Percentiles rank a stretch among this genome's conserved stretches.
Conservation (phyloP, 1,140 invertebrate genomes). For the Teleopsis dalmanni region DNA sequence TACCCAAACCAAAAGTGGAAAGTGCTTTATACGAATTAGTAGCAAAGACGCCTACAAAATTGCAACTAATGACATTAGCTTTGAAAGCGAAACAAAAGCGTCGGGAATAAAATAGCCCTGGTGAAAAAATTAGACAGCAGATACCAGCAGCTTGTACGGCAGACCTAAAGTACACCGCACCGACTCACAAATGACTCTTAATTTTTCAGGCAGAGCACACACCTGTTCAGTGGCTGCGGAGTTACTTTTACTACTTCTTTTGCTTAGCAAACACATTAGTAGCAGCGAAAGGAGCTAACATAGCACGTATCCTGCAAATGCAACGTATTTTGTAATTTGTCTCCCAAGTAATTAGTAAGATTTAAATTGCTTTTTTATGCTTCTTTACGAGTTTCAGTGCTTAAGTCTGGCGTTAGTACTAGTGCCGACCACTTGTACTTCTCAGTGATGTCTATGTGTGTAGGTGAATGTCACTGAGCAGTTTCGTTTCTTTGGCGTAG, state of each 20-base stretch:
- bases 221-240: constrained; percentile 14
- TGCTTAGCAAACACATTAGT: background rate
- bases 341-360: constrained; percentile 44
- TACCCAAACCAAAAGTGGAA: constrained; percentile 3
- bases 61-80: background rate
- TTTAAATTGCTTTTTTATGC: constrained; percentile 40
- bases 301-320: background rate
- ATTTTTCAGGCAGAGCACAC: constrained; percentile 25
- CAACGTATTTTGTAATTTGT: constrained; percentile 31
- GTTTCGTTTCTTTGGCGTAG: background rate
- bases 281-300: background rate
- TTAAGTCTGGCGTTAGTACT: too few species aligned
- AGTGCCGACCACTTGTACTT: background rate
- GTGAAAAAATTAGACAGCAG: too few species aligned
- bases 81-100: background rate
- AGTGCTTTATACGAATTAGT: background rate
- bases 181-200: constrained; percentile 31
- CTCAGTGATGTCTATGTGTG: background rate
- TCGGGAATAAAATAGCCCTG: too few species aligned
- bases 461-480: background rate
- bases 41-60: constrained; percentile 12
- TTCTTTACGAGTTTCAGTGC: too few species aligned
- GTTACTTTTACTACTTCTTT: background rate
- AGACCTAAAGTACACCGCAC: background rate
- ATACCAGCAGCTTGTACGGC: background rate